Conservation (phyloP, 2,888 invertebrate genomes). For the Exephanes ischioxanthus region DNA sequence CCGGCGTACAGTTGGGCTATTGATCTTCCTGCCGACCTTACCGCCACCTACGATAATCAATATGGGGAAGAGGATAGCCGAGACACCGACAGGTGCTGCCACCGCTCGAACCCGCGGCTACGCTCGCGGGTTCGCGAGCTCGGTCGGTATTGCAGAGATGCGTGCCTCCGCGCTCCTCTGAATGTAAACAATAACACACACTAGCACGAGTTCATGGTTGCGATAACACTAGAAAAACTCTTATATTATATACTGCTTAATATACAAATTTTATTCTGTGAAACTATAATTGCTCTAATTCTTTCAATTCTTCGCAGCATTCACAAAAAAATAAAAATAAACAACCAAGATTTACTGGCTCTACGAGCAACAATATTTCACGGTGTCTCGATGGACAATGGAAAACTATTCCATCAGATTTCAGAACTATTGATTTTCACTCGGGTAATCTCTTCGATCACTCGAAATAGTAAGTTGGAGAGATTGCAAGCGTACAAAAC, state of each 20-base stretch:
- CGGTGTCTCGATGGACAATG: background rate
- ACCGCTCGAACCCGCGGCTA: slow-evolving; percentile 49
- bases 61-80: slow-evolving; percentile 62
- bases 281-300: background rate
- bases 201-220: background rate
- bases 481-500: background rate
- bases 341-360: background rate
- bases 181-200: slow-evolving; percentile 38
- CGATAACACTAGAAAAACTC: background rate
- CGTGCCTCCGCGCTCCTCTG: no score
- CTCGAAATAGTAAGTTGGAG: background rate
- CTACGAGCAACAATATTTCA: background rate
- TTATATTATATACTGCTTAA: background rate
- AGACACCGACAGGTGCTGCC: slow-evolving; percentile 76
- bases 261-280: background rate
- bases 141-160: slow-evolving; percentile 49
- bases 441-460: background rate
- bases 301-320: background rate
- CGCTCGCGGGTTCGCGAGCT: background rate
- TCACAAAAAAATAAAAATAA: background rate
- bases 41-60: slow-evolving; percentile 84
- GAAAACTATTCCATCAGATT: background rate
- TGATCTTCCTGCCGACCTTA: slow-evolving; percentile 83
- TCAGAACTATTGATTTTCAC: background rate
- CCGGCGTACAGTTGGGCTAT: slow-evolving; percentile 76